Base-by-base conservation (phyloP, 2,888 invertebrate species). In the Lasioglossum calceatum region DNA sequence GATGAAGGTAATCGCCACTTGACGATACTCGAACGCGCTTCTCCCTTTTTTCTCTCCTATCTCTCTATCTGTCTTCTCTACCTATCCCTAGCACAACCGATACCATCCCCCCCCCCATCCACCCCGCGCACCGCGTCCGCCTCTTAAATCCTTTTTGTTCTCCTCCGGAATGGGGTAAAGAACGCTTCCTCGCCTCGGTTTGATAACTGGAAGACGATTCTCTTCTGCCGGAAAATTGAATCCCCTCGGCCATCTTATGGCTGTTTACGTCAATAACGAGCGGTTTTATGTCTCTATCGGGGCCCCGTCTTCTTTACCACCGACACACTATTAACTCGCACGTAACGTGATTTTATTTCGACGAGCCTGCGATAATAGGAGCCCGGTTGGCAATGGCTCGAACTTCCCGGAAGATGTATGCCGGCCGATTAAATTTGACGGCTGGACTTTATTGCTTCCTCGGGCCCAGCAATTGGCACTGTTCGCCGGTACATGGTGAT, bases 1-100 rank as follows among this genome's bases (percentile, higher is more conserved):
- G 79, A 44, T 58, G 50, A 77, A 61, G 79, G 81, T 88, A 87
- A 88, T 88, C 88, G 88, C 77, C 82, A 75, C 83, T 81, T 82
- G 74, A 73, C 85, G 77, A 87, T 87, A 85, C 75, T 87, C 64
- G 50, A 67, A 77, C 50, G 27, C 64, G 72, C 14, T 44, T 44
- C 32, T 19, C 44, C 4, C 67, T 27, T 10, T 75, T 64, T n/a
- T 16, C 8, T 8, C 27, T 14, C 16, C 32, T 50, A 1, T n/a
- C 58, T 36, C 70, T 12, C 4, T n/a, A 4, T 44, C 64, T 23
- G 12, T 44, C 64, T 32, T 12, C 42, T 10, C 27, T 27, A 14
- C 27, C 61, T 14, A 14, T 16, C 61, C 0, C 0, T n/a, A 27
- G 64, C 32, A 16, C 32, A 64, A 32, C 64, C 27, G 32, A 64